Evolutionary conservation across 2,113 vertebrate genomes (phyloP).

Genomic region (Anolis sagrei): DNA sequence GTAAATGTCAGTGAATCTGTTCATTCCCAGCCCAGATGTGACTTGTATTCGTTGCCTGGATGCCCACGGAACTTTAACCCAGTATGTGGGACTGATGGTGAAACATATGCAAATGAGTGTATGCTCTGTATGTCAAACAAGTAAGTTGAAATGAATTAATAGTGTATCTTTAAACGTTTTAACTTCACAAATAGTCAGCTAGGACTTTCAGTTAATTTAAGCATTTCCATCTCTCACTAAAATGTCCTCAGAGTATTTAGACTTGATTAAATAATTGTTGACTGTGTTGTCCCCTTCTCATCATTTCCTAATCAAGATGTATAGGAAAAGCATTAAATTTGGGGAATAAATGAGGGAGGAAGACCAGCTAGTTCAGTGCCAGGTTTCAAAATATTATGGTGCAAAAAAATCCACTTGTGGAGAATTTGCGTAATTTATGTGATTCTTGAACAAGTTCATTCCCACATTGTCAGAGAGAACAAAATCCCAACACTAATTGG

Average conservation of each 20-base stretch:
- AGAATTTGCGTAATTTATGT: background rate
- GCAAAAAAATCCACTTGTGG: background rate
- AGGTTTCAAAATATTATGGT: background rate
- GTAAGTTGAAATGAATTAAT: slow-evolving; percentile 32
- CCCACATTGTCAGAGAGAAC: background rate
- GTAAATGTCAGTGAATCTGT: slow-evolving; percentile 17
- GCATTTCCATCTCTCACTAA: background rate
- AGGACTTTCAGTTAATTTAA: background rate
- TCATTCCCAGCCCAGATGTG: slow-evolving; percentile 48
- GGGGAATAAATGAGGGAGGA: background rate
- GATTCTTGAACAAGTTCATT: background rate
- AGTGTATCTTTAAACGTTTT: background rate
- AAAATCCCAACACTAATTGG: background rate
- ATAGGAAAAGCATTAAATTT: background rate
- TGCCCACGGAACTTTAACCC: slow-evolving; percentile 55
- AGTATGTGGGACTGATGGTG: slow-evolving; percentile 62
- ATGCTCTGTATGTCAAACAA: slow-evolving; percentile 49
- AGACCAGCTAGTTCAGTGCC: background rate
- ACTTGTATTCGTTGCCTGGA: slow-evolving; percentile 42
- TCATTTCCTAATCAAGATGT: background rate
- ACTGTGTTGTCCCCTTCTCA: background rate
- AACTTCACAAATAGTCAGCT: background rate
- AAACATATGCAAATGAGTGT: slow-evolving; percentile 60
- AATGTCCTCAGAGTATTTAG: background rate
- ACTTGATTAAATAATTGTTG: background rate